Percentiles rank a stretch among this genome's conserved stretches.
Conservation (phyloP, 2,113 vertebrate species). For the Strix aluco region DNA sequence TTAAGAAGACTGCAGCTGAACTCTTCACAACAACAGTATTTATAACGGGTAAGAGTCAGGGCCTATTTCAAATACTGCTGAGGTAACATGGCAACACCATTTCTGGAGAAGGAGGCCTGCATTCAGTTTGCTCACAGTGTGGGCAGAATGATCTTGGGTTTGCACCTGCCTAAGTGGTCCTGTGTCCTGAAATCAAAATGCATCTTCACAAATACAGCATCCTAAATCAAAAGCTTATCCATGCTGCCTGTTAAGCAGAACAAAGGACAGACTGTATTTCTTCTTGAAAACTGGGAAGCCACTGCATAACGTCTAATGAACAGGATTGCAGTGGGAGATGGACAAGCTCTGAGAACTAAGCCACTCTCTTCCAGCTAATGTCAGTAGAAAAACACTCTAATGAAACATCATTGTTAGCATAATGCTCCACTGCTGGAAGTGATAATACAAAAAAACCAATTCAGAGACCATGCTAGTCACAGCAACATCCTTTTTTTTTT, state of each 20-base stretch:
- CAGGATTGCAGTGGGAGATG: not conserved
- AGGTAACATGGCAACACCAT: not conserved
- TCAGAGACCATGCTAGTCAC: not conserved
- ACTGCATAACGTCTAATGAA: not conserved
- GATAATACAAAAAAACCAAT: not conserved
- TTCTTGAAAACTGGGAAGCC: not conserved
- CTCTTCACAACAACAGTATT: not conserved
- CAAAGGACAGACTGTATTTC: not conserved
- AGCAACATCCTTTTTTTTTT: not conserved
- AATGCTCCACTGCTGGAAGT: not conserved
- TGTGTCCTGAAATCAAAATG: not conserved
- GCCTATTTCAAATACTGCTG: not conserved
- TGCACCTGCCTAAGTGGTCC: not conserved
- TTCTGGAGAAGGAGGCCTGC: not conserved
- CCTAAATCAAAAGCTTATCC: not conserved
- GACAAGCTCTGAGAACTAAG: not conserved
- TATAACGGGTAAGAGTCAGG: not conserved
- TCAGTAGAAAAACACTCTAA: not conserved
- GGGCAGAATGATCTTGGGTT: not conserved
- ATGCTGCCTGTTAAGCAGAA: not conserved
- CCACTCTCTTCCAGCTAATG: not conserved
- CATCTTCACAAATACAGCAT: not conserved
- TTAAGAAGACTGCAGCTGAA: not conserved
- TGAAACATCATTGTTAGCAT: not conserved
- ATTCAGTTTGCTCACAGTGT: not conserved